Evolutionary conservation across 2,113 vertebrate species (phyloP).

Genomic region (Geothlypis trichas): DNA sequence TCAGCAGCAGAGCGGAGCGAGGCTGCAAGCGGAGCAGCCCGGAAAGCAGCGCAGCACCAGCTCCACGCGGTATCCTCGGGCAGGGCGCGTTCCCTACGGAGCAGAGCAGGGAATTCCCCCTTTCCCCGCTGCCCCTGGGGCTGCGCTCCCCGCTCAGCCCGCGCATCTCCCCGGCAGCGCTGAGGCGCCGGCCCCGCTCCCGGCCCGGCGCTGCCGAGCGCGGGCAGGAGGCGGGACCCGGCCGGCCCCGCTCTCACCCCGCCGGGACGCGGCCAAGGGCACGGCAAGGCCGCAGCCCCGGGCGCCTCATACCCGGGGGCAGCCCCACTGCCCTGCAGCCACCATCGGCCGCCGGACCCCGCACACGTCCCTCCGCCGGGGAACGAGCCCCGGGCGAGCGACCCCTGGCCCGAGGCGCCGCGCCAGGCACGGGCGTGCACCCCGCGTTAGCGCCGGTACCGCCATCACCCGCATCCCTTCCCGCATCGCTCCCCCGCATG

Average conservation of each 20-base stretch:
- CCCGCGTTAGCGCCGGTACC: too few relatives aligned
- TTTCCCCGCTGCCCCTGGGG: accelerated
- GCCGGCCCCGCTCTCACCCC: not conserved
- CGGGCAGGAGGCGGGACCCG: not conserved
- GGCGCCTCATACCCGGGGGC: too few relatives aligned
- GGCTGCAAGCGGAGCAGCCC: accelerated
- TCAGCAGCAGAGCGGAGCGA: accelerated
- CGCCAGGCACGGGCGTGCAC: not conserved
- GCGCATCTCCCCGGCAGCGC: not conserved
- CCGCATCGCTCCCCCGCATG: not conserved
- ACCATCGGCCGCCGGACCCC: not conserved
- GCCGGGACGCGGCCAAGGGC: not conserved
- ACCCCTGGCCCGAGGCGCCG: too few relatives aligned
- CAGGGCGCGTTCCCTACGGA: not conserved
- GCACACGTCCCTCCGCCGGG: not conserved
- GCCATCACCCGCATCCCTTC: not conserved
- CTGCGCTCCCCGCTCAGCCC: not conserved
- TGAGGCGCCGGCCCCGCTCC: not conserved
- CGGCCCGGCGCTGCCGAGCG: not conserved
- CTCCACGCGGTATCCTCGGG: accelerated
- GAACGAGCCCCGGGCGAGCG: not conserved
- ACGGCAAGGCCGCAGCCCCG: not conserved
- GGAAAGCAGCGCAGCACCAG: not conserved
- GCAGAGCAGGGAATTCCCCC: not conserved
- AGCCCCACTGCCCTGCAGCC: not conserved